Conservation (phyloP, 2,113 vertebrate genomes). For the Butastur rufipennis region DNA sequence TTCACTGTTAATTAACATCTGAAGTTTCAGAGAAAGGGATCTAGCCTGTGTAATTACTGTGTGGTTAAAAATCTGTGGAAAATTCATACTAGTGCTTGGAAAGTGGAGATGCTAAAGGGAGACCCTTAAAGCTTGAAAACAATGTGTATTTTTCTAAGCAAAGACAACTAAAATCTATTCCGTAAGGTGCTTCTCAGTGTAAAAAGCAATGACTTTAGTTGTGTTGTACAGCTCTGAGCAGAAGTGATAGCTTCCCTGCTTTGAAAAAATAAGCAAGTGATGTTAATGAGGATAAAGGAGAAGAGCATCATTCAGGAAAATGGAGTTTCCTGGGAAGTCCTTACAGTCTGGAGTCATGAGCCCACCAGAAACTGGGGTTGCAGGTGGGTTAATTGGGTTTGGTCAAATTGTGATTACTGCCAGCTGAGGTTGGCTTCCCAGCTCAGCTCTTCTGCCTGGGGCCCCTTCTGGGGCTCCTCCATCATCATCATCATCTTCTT, state of each 20-base stretch:
- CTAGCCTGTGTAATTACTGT: neutral
- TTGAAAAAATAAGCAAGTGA: neutral
- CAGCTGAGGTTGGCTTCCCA: neutral
- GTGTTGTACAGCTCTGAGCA: neutral
- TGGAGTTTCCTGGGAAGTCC: neutral
- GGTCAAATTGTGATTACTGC: neutral
- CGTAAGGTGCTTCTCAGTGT: neutral
- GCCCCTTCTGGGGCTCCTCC: rapidly evolving
- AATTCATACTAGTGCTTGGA: neutral
- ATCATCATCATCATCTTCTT: neutral
- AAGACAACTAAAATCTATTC: neutral
- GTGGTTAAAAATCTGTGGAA: neutral
- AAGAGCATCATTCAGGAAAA: neutral
- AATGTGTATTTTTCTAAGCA: neutral
- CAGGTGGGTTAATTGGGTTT: neutral
- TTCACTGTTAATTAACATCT: neutral
- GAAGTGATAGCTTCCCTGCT: neutral
- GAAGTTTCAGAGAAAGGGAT: neutral
- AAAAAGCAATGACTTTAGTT: neutral
- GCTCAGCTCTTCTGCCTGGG: neutral
- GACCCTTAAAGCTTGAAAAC: neutral
- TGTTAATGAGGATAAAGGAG: neutral
- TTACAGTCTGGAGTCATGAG: neutral
- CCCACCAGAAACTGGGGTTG: neutral
- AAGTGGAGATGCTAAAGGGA: neutral